These are phyloP conservation scores for Syrphus vitripennis DNA, from an alignment of 2,888 invertebrate genomes.

Conservation along the genomic window DNA sequence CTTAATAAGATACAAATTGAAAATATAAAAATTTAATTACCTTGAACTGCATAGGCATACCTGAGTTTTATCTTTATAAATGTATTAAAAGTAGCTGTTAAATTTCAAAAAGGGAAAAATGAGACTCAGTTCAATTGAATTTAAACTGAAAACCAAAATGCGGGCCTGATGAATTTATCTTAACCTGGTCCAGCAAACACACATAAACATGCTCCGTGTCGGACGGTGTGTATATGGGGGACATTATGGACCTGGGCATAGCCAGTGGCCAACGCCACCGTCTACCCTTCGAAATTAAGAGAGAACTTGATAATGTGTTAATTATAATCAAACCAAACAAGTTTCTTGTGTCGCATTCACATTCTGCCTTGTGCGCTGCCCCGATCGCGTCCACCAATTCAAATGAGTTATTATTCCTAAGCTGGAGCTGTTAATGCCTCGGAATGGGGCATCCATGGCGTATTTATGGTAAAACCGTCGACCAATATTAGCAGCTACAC, in stretches of 20 bases:
- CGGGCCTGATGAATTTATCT: neutral
- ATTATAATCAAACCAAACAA: conserved; percentile 72
- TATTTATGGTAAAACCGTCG: conserved; percentile 68
- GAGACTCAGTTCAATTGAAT: too few species aligned
- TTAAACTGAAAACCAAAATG: neutral
- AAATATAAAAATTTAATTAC: too few species aligned
- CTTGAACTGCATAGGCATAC: too few species aligned
- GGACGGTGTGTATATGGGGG: conserved; percentile 13
- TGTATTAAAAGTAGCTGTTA: too few species aligned
- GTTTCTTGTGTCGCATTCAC: conserved; percentile 65
- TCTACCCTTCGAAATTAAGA: conserved; percentile 63
- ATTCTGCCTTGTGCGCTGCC: conserved; percentile 4
- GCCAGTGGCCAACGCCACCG: conserved; percentile 47
- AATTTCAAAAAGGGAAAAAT: too few species aligned
- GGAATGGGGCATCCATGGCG: conserved; percentile 65
- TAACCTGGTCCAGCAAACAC: conserved; percentile 14
- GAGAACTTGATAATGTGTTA: conserved; percentile 71
- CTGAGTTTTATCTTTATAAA: too few species aligned
- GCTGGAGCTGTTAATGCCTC: conserved; percentile 66
- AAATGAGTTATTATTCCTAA: conserved; percentile 71
- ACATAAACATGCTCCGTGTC: neutral
- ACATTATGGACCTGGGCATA: conserved; percentile 48
- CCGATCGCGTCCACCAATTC: conserved; percentile 50
- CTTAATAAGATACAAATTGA: too few species aligned
- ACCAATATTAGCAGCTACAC: conserved; percentile 70